Percentiles rank a stretch among this genome's conserved stretches.
Evolutionary conservation across 2,797 vertebrate genomes (phyloP).

Genomic region (Sparidentex hasta): DNA sequence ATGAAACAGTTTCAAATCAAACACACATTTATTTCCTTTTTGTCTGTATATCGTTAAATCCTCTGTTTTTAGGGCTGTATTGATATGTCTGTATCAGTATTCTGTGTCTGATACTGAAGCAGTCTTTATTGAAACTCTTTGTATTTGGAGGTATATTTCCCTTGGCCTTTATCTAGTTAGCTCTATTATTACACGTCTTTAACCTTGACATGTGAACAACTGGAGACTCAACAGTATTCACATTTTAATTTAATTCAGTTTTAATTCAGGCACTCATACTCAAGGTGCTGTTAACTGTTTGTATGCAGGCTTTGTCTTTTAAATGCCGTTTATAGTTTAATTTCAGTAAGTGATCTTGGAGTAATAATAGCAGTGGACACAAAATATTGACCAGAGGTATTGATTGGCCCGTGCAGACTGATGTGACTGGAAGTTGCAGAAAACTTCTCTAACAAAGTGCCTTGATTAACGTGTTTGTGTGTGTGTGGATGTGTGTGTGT

Average conservation of each 20-base stretch:
- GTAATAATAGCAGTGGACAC: background rate
- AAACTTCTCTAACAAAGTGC: background rate
- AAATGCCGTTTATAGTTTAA: background rate
- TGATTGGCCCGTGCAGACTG: background rate
- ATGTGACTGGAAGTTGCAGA: too few relatives aligned
- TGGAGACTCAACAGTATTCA: background rate
- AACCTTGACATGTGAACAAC: background rate
- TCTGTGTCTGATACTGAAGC: background rate
- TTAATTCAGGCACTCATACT: background rate
- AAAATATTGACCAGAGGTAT: background rate
- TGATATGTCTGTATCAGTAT: too few relatives aligned
- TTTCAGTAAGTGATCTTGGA: background rate
- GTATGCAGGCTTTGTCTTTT: background rate
- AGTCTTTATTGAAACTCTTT: background rate
- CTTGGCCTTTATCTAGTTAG: background rate
- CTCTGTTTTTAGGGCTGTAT: background rate
- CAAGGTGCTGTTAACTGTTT: background rate
- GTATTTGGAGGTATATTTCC: background rate
- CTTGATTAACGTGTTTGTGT: conserved; percentile 6
- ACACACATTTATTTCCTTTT: background rate
- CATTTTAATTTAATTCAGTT: background rate
- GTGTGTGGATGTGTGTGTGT: background rate
- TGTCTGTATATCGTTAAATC: background rate
- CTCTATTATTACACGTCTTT: background rate
- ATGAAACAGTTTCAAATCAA: background rate